Base-by-base conservation (phyloP, 1,140 invertebrate species). In the Phocides pigmalion region DNA sequence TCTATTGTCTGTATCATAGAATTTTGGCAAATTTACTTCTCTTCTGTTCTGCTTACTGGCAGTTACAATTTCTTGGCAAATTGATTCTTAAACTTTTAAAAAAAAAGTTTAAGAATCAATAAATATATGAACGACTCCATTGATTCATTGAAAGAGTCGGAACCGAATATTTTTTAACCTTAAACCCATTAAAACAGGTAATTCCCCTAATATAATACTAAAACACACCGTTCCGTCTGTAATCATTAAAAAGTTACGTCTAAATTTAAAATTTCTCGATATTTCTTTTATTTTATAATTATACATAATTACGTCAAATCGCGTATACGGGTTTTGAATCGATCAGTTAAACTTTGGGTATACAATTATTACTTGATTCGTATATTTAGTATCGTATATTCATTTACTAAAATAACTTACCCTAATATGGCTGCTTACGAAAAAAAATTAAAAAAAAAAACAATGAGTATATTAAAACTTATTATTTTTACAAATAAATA, bases 401-500 rank as follows among this genome's bases (percentile, higher is more conserved):
- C 72, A 68, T 73, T 59, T 68, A 58, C 64, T 76, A 68, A 42
- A 63, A 68, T 61, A 62, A 64, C 53, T 68, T 70, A 68, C 62
- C 64, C 79, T 83, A 87, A 66, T 88, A 88, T 88, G 85, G 85
- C 85, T 82, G 77, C 70, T 61, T 72, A 72, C 58, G 46, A 75
- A 73, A 72, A n/a, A 62, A n/a, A n/a, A n/a, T n/a, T n/a, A n/a
- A 70, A 62, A 12, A 46, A 41, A 58, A 68, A 64, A 67, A 72
- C 65, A 76, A 68, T 75, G 74, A 87, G 80, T 84, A 86, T 80
- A 79, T 82, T 70, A 79, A 73, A 77, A 84, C 76, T 81, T 82
- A 83, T 85, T 72, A n/a, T 47, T 59, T 61, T 79, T 83, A 80
- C 76, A 88, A 86, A 86, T 85, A 89, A 85, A 89, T 85, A 85